These are phyloP conservation scores for Toxotes lorentzi DNA, from an alignment of 2,797 vertebrate genomes.

Conservation along the genomic window DNA sequence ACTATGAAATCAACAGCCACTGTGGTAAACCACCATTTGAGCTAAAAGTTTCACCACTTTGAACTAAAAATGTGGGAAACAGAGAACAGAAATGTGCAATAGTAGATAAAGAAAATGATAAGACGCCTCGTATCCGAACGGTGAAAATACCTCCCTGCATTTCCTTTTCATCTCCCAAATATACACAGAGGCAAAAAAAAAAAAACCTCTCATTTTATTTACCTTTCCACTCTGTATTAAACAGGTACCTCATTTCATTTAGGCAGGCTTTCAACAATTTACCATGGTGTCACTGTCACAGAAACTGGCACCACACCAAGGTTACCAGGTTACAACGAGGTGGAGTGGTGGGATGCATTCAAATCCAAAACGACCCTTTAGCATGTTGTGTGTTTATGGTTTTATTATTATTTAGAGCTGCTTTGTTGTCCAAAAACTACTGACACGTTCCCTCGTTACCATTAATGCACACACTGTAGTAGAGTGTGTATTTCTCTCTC, in stretches of 20 bases:
- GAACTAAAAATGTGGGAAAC: conserved; percentile 13
- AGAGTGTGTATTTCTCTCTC: neutral
- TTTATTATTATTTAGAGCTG: too few relatives aligned
- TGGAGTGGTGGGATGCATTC: too few relatives aligned
- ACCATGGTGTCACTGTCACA: neutral
- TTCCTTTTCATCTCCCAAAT: neutral
- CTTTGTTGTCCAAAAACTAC: too few relatives aligned
- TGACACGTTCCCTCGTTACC: too few relatives aligned
- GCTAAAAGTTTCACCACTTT: neutral
- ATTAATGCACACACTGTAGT: neutral
- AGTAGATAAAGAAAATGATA: neutral
- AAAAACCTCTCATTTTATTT: neutral
- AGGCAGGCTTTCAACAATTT: neutral
- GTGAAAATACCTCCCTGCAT: neutral
- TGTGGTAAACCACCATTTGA: neutral
- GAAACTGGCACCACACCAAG: too few relatives aligned
- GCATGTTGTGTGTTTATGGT: too few relatives aligned
- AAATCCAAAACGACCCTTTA: too few relatives aligned
- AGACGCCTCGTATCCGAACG: neutral
- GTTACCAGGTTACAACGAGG: too few relatives aligned
- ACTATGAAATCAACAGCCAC: conserved; percentile 3
- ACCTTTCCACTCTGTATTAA: neutral
- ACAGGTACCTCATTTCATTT: neutral
- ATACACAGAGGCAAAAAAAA: neutral
- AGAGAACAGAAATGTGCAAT: neutral